Percentiles rank a stretch among this genome's conserved stretches.
phyloP scores from a whole-genome alignment of 2,113 vertebrate genomes.

The Albula goreensis region DNA sequence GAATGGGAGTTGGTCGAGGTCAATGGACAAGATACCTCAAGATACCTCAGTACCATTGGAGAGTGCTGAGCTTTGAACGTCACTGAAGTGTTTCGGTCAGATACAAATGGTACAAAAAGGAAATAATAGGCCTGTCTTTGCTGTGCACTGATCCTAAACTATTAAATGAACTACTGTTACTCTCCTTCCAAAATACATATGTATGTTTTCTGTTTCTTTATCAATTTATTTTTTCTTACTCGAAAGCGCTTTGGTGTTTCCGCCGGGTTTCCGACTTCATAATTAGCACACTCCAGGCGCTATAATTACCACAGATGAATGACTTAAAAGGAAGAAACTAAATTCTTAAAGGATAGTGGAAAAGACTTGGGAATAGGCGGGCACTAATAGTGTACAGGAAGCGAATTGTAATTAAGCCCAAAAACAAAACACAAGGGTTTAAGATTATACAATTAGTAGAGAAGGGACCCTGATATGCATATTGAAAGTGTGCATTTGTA shows the following conservation, averaged over 20 bases:
- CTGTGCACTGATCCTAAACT: background rate
- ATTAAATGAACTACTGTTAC: background rate
- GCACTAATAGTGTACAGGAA: slow-evolving; percentile 18
- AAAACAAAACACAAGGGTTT: slow-evolving; percentile 26
- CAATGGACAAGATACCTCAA: background rate
- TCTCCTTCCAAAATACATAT: background rate
- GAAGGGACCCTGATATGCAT: slow-evolving; percentile 21
- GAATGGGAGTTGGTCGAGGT: background rate
- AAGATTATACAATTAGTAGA: slow-evolving; percentile 17
- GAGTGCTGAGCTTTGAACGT: slow-evolving; percentile 6
- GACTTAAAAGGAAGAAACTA: slow-evolving; percentile 39
- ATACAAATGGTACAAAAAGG: background rate
- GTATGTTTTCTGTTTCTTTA: background rate
- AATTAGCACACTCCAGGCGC: slow-evolving; percentile 37
- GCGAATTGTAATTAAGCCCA: slow-evolving; percentile 26
- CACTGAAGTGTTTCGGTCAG: background rate
- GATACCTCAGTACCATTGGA: background rate
- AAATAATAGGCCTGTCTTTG: background rate
- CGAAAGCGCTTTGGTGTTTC: slow-evolving; percentile 29
- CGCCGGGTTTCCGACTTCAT: slow-evolving; percentile 30
- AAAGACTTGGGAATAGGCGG: slow-evolving; percentile 11
- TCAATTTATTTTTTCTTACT: background rate
- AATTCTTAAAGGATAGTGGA: slow-evolving; percentile 35
- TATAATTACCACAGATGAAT: slow-evolving; percentile 48
- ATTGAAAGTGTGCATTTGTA: background rate